phyloP scores from a whole-genome alignment of 2,113 vertebrate species.

The Sterna hirundo region DNA sequence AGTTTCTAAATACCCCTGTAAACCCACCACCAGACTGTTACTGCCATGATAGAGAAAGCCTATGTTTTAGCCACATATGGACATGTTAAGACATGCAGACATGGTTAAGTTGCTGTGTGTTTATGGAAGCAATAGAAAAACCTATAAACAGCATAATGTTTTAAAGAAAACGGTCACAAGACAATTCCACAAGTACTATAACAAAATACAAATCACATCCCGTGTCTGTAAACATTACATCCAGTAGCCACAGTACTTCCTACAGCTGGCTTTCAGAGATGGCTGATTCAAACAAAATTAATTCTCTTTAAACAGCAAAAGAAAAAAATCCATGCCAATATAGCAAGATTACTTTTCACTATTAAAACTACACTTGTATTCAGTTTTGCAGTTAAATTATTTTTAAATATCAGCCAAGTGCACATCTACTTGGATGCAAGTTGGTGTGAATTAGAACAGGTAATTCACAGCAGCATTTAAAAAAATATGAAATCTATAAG shows the following conservation, averaged over 20 bases:
- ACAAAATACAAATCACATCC: neutral
- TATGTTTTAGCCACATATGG: neutral
- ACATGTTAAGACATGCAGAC: neutral
- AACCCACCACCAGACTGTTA: neutral
- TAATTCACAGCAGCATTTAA: neutral
- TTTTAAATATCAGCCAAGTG: neutral
- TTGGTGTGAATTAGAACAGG: neutral
- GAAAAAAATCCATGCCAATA: neutral
- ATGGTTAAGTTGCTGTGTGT: neutral
- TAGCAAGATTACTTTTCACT: neutral
- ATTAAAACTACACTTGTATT: neutral
- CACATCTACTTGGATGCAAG: neutral
- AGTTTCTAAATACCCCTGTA: neutral
- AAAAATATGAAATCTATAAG: neutral
- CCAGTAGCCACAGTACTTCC: neutral
- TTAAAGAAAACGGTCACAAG: neutral
- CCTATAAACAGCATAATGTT: neutral
- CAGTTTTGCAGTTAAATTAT: neutral
- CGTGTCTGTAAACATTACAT: neutral
- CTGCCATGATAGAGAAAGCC: neutral
- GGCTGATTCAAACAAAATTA: neutral
- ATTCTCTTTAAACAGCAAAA: neutral
- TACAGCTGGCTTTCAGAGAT: neutral
- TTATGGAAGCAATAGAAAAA: neutral
- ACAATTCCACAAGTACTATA: neutral